Evolutionary conservation across 2,797 vertebrate species (phyloP).

Genomic region (Selene dorsalis): DNA sequence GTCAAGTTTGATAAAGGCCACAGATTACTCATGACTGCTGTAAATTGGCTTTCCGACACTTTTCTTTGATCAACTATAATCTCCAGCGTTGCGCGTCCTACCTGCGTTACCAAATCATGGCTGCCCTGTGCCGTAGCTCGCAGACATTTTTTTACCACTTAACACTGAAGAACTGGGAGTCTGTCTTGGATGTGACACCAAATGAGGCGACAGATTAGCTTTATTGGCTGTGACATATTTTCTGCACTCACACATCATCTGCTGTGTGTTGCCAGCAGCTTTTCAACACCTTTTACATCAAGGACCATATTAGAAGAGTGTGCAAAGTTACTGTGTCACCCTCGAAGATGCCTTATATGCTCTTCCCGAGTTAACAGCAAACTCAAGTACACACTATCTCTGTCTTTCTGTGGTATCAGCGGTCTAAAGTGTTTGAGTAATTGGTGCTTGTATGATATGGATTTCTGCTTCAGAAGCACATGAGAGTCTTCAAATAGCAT

Average conservation of each 20-base stretch:
- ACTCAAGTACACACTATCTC: not conserved
- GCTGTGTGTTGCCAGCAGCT: slow-evolving; percentile 43
- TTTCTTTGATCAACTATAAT: slow-evolving; percentile 51
- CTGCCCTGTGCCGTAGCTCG: not conserved
- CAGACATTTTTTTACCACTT: not conserved
- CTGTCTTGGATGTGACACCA: slow-evolving; percentile 8
- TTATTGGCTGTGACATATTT: slow-evolving; percentile 40
- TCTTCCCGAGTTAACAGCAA: slow-evolving; percentile 14
- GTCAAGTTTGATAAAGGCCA: slow-evolving; percentile 47
- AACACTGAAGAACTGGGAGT: not conserved
- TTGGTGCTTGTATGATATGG: slow-evolving; percentile 18
- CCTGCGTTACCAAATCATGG: slow-evolving; percentile 35
- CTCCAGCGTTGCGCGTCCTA: slow-evolving; percentile 29
- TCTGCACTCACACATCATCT: slow-evolving; percentile 26
- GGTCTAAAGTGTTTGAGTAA: slow-evolving; percentile 22
- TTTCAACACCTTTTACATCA: slow-evolving; percentile 53
- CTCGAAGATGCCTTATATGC: slow-evolving; percentile 32
- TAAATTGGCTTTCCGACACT: slow-evolving; percentile 51
- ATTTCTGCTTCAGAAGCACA: slow-evolving; percentile 32
- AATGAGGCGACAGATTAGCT: slow-evolving; percentile 37
- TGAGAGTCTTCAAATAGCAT: slow-evolving; percentile 14
- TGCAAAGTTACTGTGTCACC: slow-evolving; percentile 39
- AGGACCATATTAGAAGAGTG: slow-evolving; percentile 36
- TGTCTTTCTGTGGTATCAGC: not conserved
- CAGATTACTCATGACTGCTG: slow-evolving; percentile 34